Evolutionary conservation across 1,140 invertebrate genomes (phyloP).

Genomic region (Piezodorus guildinii): DNA sequence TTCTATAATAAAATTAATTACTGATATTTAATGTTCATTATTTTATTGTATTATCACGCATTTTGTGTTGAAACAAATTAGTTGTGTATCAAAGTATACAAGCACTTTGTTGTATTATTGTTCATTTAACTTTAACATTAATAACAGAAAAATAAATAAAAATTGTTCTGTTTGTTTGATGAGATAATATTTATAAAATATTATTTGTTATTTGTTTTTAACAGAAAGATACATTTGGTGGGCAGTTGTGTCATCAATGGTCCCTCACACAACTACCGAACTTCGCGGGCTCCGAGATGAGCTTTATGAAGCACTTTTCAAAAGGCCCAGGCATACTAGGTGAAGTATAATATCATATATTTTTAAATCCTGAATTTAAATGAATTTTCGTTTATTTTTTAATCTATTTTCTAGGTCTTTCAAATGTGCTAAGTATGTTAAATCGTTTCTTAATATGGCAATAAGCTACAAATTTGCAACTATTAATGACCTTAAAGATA

Average conservation of each 20-base stretch:
- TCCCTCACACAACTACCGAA: constrained; percentile 24
- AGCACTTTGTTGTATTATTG: too few relatives aligned
- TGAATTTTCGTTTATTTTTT: background rate
- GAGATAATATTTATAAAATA: background rate
- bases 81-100: too few relatives aligned
- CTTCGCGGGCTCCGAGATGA: constrained; percentile 25
- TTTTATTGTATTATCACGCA: too few relatives aligned
- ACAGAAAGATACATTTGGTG: constrained; percentile 29
- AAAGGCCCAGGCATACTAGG: constrained; percentile 20
- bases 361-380: too few relatives aligned
- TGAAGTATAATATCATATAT: background rate
- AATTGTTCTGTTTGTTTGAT: too few relatives aligned
- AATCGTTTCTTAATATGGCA: constrained; percentile 27
- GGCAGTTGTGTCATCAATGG: constrained; percentile 25
- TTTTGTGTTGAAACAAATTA: too few relatives aligned
- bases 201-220: background rate
- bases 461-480: constrained; percentile 26
- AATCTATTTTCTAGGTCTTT: constrained; percentile 19
- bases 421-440: constrained; percentile 25
- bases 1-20: too few relatives aligned
- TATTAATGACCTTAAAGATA: constrained; percentile 21
- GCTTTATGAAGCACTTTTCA: constrained; percentile 24
- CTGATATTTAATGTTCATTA: too few relatives aligned
- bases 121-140: too few relatives aligned
- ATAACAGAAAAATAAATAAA: too few relatives aligned